These are phyloP conservation scores for Globicephala melas DNA, from an alignment of 2,113 vertebrate genomes.

Conservation along the genomic window DNA sequence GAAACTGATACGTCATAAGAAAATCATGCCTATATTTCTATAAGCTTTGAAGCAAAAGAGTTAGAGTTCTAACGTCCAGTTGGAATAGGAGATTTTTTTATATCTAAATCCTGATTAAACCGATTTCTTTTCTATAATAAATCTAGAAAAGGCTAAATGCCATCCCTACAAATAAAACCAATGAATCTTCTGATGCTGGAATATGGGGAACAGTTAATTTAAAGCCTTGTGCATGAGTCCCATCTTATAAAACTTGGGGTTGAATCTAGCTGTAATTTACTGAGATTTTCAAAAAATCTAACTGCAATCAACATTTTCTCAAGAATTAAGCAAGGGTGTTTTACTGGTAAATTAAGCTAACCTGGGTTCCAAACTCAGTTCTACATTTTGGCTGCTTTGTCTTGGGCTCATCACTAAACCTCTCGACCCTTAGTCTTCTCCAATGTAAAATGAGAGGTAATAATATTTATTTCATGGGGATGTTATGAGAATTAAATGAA, in stretches of 20 bases:
- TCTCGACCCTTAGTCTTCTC: neutral
- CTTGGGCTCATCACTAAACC: neutral
- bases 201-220: neutral
- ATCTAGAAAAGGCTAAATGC: neutral
- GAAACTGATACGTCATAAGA: neutral
- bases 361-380: neutral
- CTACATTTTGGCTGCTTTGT: neutral
- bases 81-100: constrained; percentile 3
- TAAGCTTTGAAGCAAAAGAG: neutral
- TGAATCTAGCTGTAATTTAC: neutral
- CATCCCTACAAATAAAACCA: neutral
- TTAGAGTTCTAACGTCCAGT: neutral
- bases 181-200: neutral
- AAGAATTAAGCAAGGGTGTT: neutral
- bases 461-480: neutral
- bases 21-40: neutral
- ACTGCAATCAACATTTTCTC: constrained; percentile 1
- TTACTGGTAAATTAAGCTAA: neutral
- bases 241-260: neutral
- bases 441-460: neutral
- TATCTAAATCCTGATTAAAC: constrained; percentile 18
- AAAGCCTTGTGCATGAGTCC: neutral
- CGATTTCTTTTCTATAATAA: neutral
- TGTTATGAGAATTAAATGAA: constrained; percentile 25
- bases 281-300: neutral